These are phyloP conservation scores for Gadopsis bispinosus DNA, from an alignment of 2,797 vertebrate genomes.

Conservation along the genomic window DNA sequence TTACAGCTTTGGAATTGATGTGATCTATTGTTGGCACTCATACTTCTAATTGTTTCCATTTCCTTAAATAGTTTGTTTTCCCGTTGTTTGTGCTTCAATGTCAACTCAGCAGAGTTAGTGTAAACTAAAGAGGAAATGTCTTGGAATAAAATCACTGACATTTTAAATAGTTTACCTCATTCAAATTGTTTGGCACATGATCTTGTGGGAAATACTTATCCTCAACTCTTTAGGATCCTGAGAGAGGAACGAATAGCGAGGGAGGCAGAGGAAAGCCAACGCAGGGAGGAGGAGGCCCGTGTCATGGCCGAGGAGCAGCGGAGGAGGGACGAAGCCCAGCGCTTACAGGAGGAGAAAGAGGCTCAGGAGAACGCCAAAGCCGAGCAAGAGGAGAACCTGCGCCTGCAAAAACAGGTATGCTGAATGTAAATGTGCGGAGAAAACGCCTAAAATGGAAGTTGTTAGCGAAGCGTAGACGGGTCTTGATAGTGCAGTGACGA, in stretches of 20 bases:
- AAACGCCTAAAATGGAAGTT: not conserved
- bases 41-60: conserved; percentile 50
- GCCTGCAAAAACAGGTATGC: conserved; percentile 93
- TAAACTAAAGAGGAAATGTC: conserved; percentile 25
- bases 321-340: conserved; percentile 82
- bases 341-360: conserved; percentile 89
- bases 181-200: not conserved
- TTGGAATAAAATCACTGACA: not conserved
- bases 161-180: not conserved
- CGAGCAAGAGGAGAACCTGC: conserved; percentile 90
- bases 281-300: conserved; percentile 87
- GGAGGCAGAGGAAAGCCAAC: conserved; percentile 87
- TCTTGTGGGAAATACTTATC: not conserved
- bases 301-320: conserved; percentile 84
- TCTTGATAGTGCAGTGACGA: not conserved
- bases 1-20: conserved; percentile 39
- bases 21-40: conserved; percentile 16
- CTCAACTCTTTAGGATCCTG: conserved; percentile 76
- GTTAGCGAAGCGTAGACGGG: not conserved
- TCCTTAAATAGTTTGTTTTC: conserved; percentile 29
- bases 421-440: not conserved
- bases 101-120: conserved; percentile 1
- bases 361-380: conserved; percentile 87
- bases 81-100: conserved; percentile 7
- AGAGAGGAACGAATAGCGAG: conserved; percentile 86